Evolutionary conservation across 2,113 vertebrate species (phyloP), one percentile per base, ranked within the genome.

Genomic region (Mobula hypostoma): DNA sequence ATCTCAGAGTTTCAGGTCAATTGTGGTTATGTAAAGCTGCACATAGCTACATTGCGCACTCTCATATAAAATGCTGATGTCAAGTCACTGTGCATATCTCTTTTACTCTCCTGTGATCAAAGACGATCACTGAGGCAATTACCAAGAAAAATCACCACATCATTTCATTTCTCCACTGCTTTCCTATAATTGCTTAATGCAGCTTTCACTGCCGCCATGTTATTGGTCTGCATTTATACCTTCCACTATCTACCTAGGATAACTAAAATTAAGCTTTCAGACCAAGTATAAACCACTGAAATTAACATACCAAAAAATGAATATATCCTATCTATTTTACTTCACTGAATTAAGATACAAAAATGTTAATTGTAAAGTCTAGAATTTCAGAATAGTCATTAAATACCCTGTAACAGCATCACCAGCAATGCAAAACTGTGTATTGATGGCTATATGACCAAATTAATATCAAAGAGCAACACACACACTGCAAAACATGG

Each of bases 111-210:
- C 94, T 96, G 96, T 98, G 97, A 98, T 98, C 97, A 97, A 96
- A 97, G 95, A 95, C 96, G 97, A 98, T 96, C 96, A 97, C 97
- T 94, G 95, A 96, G 97, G 97, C 98, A 98, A 98, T 97, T 98
- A 98, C 96, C 95, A 93, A 96, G 96, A 95, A 97, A 97, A 97
- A 96, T 96, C 95, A 96, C 96, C 95, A 94, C 96, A 95, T 96
- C 96, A 96, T 96, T 96, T 97, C 96, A 97, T 97, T 97, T 96
- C 95, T 95, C 95, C 96, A 96, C 97, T 96, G 96, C 95, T 94
- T 82, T 97, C 96, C 96, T 98, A 98, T 98, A 98, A 98, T 98
- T 98, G 98, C 97, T 98, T 97, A 97, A 97, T 97, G 97, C 96
- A 97, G 97, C 97, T 97, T 96, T 97, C 97, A 96, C 96, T 96